Conservation (phyloP, 2,888 invertebrate species). For the Julus scandinavius region DNA sequence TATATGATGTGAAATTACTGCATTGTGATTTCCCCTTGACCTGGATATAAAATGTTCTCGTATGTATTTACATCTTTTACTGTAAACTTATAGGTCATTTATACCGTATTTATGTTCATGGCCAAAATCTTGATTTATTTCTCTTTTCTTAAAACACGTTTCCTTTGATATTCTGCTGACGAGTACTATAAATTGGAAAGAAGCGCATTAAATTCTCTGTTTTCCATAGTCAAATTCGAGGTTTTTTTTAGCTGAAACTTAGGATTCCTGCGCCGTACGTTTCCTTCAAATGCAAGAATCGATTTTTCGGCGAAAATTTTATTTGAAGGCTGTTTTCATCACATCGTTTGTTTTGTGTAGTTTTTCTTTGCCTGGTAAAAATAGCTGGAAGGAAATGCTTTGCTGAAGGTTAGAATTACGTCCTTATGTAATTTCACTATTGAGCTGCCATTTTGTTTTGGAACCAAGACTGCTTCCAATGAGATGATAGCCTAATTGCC, state of each 20-base stretch:
- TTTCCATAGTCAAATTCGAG: neutral
- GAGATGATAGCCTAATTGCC: constrained; percentile 12
- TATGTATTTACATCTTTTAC: too few species aligned
- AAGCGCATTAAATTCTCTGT: neutral
- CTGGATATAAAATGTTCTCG: too few species aligned
- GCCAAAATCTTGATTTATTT: too few species aligned
- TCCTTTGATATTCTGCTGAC: neutral
- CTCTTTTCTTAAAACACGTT: too few species aligned
- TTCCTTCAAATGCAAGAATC: constrained; percentile 1
- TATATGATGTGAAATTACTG: too few species aligned
- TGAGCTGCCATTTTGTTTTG: neutral
- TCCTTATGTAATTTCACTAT: constrained; percentile 7
- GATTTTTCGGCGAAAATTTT: constrained; percentile 8
- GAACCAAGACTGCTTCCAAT: neutral
- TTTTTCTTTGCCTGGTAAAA: neutral
- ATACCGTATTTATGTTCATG: too few species aligned
- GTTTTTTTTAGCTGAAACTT: neutral
- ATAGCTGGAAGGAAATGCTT: neutral
- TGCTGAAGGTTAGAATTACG: neutral
- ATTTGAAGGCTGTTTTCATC: constrained; percentile 13
- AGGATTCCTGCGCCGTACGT: neutral
- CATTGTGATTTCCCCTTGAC: too few species aligned
- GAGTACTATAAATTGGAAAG: neutral
- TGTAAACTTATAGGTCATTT: too few species aligned
- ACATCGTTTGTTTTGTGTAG: neutral